phyloP scores from a whole-genome alignment of 1,140 invertebrate genomes.

The Ericerus pela region DNA sequence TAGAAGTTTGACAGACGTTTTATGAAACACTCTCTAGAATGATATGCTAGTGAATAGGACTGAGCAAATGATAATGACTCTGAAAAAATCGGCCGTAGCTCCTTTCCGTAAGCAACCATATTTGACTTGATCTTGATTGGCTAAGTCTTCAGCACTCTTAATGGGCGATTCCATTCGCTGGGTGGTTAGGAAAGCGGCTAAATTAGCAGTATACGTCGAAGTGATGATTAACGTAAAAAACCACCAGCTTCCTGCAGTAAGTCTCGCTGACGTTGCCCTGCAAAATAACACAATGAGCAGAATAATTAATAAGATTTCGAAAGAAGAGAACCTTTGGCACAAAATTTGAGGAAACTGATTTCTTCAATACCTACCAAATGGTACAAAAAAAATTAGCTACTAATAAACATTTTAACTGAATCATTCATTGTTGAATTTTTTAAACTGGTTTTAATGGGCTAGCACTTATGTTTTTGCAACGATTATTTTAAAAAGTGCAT shows the following conservation, averaged over 20 bases:
- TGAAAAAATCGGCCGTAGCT: slow-evolving; percentile 67
- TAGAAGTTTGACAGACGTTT: slow-evolving; percentile 11
- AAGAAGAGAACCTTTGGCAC: too few species aligned
- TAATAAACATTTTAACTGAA: too few species aligned
- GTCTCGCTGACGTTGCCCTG: slow-evolving; percentile 52
- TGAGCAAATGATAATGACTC: slow-evolving; percentile 35
- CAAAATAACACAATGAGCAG: too few species aligned
- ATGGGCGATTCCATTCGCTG: slow-evolving; percentile 75
- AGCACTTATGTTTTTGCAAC: too few species aligned
- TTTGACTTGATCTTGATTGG: slow-evolving; percentile 63
- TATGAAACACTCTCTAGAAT: background rate
- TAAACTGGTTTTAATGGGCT: too few species aligned
- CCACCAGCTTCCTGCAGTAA: slow-evolving; percentile 73
- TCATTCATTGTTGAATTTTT: too few species aligned
- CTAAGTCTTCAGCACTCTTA: slow-evolving; percentile 67
- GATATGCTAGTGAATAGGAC: background rate
- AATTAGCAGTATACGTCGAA: slow-evolving; percentile 75
- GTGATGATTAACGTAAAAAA: slow-evolving; percentile 80
- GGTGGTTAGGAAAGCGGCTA: slow-evolving; percentile 75
- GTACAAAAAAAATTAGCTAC: too few species aligned
- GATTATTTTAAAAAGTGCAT: too few species aligned
- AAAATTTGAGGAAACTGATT: too few species aligned
- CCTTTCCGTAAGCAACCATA: slow-evolving; percentile 67
- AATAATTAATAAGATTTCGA: too few species aligned
- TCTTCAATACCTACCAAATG: too few species aligned